A percentile compares a stretch with the other conserved stretches of the same genome.
phyloP scores from a whole-genome alignment of 1,140 invertebrate species.

The Bombus turneri region DNA sequence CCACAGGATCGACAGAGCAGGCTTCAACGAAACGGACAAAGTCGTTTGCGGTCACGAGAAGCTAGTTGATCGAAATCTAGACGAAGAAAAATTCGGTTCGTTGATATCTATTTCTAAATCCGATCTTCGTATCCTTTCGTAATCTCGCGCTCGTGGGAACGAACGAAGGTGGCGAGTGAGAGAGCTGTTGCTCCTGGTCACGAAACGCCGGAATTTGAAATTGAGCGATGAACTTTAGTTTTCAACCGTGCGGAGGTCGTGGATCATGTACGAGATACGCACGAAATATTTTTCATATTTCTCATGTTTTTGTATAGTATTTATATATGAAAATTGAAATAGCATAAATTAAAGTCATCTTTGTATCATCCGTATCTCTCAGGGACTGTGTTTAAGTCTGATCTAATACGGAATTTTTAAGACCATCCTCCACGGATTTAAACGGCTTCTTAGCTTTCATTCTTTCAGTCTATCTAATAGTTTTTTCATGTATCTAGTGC shows the following conservation, averaged over 20 bases:
- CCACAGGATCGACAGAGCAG: neutral
- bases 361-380: neutral
- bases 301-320: neutral
- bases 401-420: no score
- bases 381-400: neutral
- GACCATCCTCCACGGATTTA: no score
- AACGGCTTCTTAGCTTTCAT: no score
- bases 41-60: constrained; percentile 56
- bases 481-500: neutral
- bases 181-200: constrained; percentile 39
- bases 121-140: neutral
- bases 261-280: neutral
- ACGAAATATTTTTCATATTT: neutral
- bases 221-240: neutral
- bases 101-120: neutral
- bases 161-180: neutral
- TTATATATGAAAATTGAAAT: neutral
- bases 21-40: constrained; percentile 15
- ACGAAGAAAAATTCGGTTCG: neutral
- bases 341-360: neutral
- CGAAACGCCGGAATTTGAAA: constrained; percentile 31
- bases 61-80: constrained; percentile 19
- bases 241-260: neutral
- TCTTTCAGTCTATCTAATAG: neutral
- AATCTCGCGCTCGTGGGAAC: constrained; percentile 37